Percentiles rank a stretch among this genome's conserved stretches.
Conservation (phyloP, 1,140 invertebrate genomes). For the Eciton burchellii region DNA sequence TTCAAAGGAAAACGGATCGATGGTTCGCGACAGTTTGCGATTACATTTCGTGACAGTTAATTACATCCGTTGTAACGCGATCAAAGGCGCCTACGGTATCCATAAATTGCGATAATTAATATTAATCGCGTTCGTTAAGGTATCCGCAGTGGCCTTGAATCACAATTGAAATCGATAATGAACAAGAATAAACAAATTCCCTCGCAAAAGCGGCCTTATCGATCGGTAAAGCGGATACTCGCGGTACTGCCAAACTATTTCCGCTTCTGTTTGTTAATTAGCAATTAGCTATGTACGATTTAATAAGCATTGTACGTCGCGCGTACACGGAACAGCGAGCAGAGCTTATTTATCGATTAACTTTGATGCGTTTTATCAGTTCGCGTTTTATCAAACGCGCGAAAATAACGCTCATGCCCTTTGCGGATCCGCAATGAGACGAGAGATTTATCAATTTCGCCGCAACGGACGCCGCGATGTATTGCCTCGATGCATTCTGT, state of each 20-base stretch:
- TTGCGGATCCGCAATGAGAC: too few relatives aligned
- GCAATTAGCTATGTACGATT: slow-evolving; percentile 26
- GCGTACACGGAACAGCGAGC: too few relatives aligned
- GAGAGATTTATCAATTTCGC: too few relatives aligned
- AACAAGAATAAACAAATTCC: slow-evolving; percentile 4
- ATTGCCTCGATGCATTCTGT: too few relatives aligned
- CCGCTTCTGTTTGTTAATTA: slow-evolving; percentile 9
- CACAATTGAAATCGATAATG: neutral
- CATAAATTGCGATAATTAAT: slow-evolving; percentile 18
- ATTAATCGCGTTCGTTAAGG: slow-evolving; percentile 18
- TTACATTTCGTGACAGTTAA: neutral
- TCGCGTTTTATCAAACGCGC: too few relatives aligned
- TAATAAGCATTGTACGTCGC: neutral
- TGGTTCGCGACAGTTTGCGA: neutral
- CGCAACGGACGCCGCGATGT: too few relatives aligned
- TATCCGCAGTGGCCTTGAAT: slow-evolving; percentile 1
- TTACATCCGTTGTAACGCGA: neutral
- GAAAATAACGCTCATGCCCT: too few relatives aligned
- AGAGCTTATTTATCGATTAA: neutral
- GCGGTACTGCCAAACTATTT: slow-evolving; percentile 3
- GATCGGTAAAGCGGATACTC: neutral
- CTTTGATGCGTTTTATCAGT: neutral
- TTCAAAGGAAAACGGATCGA: neutral
- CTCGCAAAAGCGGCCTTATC: neutral
- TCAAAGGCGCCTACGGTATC: neutral